These are phyloP conservation scores for Melikaiella ostensackeni DNA, from an alignment of 2,888 invertebrate species.

Conservation along the genomic window DNA sequence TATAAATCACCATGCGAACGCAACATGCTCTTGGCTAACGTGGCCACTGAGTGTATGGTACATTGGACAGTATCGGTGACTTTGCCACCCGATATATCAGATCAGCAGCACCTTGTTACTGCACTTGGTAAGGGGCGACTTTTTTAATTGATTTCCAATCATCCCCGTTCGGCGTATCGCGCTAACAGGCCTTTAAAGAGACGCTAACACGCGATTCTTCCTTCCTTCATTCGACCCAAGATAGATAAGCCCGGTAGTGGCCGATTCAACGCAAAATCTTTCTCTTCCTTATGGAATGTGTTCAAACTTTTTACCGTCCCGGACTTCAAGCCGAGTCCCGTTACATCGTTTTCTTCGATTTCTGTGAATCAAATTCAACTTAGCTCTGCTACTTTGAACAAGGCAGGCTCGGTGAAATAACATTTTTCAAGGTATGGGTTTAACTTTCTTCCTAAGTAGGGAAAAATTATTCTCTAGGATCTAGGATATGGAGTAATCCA, in stretches of 20 bases:
- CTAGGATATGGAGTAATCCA: too few relatives aligned
- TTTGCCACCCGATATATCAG: constrained; percentile 52
- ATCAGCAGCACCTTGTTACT: constrained; percentile 62
- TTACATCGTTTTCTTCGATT: constrained; percentile 1
- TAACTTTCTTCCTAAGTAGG: too few relatives aligned
- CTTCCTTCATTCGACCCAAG: constrained; percentile 51
- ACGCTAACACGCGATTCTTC: constrained; percentile 56
- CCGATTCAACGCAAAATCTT: constrained; percentile 40
- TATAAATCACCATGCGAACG: constrained; percentile 66
- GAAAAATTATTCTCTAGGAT: too few relatives aligned
- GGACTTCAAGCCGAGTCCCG: constrained; percentile 7
- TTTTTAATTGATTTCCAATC: constrained; percentile 58
- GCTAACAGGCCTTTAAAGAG: constrained; percentile 58
- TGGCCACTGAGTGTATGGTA: constrained; percentile 17
- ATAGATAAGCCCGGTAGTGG: constrained; percentile 51
- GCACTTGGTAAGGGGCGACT: constrained; percentile 45
- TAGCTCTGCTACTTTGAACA: not conserved
- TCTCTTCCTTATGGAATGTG: constrained; percentile 29
- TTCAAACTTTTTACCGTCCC: constrained; percentile 30
- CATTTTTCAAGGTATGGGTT: too few relatives aligned
- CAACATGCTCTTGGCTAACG: constrained; percentile 43
- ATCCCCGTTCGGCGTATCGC: constrained; percentile 53
- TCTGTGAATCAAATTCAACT: not conserved
- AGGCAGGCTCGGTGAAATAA: too few relatives aligned
- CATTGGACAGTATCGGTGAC: constrained; percentile 33